A percentile compares a stretch with the other conserved stretches of the same genome.
Evolutionary conservation across 2,888 invertebrate species (phyloP).

Genomic region (Trilocha varians): DNA sequence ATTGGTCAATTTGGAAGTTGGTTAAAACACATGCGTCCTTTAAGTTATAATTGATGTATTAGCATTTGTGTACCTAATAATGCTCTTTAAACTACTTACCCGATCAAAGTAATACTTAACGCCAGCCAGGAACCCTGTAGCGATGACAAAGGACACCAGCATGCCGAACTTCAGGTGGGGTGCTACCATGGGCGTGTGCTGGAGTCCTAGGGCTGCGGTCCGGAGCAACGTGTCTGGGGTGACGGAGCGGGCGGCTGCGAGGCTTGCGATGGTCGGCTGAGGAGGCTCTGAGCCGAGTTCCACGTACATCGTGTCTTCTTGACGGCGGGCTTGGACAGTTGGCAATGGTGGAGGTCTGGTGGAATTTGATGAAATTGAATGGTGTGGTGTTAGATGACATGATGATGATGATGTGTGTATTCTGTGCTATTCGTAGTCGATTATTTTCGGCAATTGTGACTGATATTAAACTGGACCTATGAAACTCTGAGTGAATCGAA

Average conservation of each 20-base stretch:
- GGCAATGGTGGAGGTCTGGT: constrained; percentile 44
- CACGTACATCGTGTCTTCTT: constrained; percentile 59
- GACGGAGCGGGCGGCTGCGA: constrained; percentile 61
- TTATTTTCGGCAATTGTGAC: no score
- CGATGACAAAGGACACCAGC: constrained; percentile 80
- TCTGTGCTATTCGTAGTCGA: no score
- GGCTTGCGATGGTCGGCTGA: constrained; percentile 56
- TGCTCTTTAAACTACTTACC: no score
- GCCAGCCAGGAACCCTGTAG: constrained; percentile 79
- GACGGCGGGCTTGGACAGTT: constrained; percentile 40
- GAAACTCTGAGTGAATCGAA: no score
- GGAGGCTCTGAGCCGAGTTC: constrained; percentile 55
- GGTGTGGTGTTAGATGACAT: no score
- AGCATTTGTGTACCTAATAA: no score
- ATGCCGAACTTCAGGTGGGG: constrained; percentile 79
- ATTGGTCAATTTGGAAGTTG: no score
- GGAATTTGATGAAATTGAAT: no score
- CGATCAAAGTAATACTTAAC: constrained; percentile 82
- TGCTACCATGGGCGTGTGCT: constrained; percentile 64
- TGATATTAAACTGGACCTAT: no score
- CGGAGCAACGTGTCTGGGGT: constrained; percentile 61
- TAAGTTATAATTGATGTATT: no score
- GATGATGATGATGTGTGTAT: no score
- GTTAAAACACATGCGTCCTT: no score
- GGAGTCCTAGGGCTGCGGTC: constrained; percentile 60